Evolutionary conservation across 2,888 invertebrate genomes (phyloP), one percentile per base, ranked within the genome.

Genomic region (Argyra leucocephala): DNA sequence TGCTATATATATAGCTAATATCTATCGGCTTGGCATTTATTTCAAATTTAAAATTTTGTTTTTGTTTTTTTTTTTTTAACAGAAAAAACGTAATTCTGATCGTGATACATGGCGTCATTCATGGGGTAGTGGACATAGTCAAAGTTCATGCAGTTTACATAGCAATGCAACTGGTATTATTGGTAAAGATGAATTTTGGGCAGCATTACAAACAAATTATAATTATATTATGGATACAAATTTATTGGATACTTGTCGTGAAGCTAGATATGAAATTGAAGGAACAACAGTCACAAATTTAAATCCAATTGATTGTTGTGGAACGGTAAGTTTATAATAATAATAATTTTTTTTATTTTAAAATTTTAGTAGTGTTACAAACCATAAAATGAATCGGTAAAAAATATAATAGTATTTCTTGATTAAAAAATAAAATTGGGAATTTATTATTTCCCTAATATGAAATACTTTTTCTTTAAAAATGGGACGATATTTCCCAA

Each of bases 181-280:
- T 22, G 84, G 82, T 71, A 89, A 88, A 78, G 93, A 94, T 81
- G 93, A 94, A 76, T 90, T 95, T 72, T 94, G 94, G 93, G 91
- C 91, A 70, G 88, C 92, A 67, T 86, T 95, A 74, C 90, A 92
- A 80, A 89, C 91, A 66, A 91, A 93, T 81, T 95, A 95, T 81
- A 90, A 94, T 78, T 96, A 92, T 80, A 91, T 96, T 76, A 95
- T 96, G 95, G 93, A 93, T 80, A 93, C 91, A 75, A 90, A 93
- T 80, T 88, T 96, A 72, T 89, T 96, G 69, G 93, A 94, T 76
- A 88, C 89, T 72, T 95, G 95, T 83, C 86, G 86, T 79, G 88
- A 88, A 78, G 79, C 80, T 1, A 72, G 78, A 31, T 75, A 74
- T 70, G 80, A 80, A 67, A 72, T 79, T 59, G 80, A 80, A 71